A percentile compares a stretch with the other conserved stretches of the same genome.
phyloP scores from a whole-genome alignment of 2,888 invertebrate genomes.

The Dasypogon diadema region DNA sequence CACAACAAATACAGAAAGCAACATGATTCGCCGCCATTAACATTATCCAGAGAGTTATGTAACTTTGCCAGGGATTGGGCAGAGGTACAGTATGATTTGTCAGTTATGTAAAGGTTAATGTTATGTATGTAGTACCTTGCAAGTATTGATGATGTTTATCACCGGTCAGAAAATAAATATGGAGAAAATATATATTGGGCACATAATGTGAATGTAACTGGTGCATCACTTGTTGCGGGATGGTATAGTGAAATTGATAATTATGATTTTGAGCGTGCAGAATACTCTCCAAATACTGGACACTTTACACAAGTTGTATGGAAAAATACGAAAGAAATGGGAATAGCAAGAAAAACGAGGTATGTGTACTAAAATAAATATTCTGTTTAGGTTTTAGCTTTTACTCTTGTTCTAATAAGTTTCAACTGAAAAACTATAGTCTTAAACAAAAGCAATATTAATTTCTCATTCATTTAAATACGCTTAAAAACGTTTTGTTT shows the following conservation, averaged over 20 bases:
- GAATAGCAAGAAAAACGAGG: slow-evolving; percentile 76
- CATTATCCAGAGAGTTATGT: slow-evolving; percentile 75
- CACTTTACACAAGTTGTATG: slow-evolving; percentile 87
- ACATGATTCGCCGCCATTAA: slow-evolving; percentile 77
- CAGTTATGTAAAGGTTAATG: background rate
- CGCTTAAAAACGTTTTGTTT: too few relatives aligned
- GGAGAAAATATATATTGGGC: slow-evolving; percentile 81
- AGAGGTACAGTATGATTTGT: slow-evolving; percentile 61
- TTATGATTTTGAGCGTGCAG: slow-evolving; percentile 75
- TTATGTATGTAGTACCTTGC: slow-evolving; percentile 69
- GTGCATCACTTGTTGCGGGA: slow-evolving; percentile 80
- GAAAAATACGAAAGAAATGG: slow-evolving; percentile 80
- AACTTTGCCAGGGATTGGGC: slow-evolving; percentile 80
- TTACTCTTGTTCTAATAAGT: too few relatives aligned
- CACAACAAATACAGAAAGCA: slow-evolving; percentile 78
- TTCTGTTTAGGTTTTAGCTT: too few relatives aligned
- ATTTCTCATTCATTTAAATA: too few relatives aligned
- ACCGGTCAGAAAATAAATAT: slow-evolving; percentile 75
- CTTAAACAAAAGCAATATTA: too few relatives aligned
- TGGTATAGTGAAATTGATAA: slow-evolving; percentile 81
- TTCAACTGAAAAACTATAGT: too few relatives aligned
- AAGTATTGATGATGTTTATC: slow-evolving; percentile 73
- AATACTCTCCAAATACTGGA: slow-evolving; percentile 75
- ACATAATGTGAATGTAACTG: slow-evolving; percentile 77
- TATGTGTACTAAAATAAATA: too few relatives aligned